These are phyloP conservation scores for Phortica magna DNA, from an alignment of 2,888 invertebrate genomes.

Conservation along the genomic window DNA sequence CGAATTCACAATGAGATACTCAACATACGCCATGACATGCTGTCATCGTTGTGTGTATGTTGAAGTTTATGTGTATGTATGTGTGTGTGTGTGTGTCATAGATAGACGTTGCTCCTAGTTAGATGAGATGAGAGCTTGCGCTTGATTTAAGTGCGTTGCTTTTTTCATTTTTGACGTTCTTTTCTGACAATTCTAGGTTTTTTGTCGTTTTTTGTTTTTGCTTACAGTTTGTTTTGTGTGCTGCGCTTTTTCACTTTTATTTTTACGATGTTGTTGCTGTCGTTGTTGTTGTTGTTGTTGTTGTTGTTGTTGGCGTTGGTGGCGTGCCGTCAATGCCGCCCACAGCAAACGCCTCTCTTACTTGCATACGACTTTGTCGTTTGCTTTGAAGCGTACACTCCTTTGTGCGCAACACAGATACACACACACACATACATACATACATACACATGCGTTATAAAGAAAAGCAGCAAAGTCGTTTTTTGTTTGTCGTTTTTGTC, in stretches of 20 bases:
- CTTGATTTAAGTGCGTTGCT: conserved; percentile 32
- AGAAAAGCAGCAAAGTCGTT: neutral
- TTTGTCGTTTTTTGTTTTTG: neutral
- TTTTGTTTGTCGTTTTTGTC: neutral
- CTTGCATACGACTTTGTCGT: neutral
- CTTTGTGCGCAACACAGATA: conserved; percentile 33
- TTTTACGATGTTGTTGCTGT: neutral
- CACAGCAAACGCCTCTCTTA: neutral
- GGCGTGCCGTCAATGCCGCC: neutral
- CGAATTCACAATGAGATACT: conserved; percentile 27
- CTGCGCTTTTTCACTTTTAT: conserved; percentile 22
- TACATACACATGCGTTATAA: no score
- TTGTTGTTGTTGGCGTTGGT: neutral
- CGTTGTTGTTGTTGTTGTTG: neutral
- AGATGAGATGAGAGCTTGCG: conserved; percentile 8
- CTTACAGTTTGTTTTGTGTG: neutral
- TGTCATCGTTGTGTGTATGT: conserved; percentile 9
- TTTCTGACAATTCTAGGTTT: neutral
- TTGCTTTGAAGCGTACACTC: conserved; percentile 10
- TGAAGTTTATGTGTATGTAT: neutral
- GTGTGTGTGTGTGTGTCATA: neutral
- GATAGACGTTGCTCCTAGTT: neutral
- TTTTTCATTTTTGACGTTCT: conserved; percentile 18
- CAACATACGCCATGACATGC: neutral
- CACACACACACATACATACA: conserved; percentile 26